Evolutionary conservation across 2,888 invertebrate species (phyloP).

Genomic region (Cordylochernes scorpioides): DNA sequence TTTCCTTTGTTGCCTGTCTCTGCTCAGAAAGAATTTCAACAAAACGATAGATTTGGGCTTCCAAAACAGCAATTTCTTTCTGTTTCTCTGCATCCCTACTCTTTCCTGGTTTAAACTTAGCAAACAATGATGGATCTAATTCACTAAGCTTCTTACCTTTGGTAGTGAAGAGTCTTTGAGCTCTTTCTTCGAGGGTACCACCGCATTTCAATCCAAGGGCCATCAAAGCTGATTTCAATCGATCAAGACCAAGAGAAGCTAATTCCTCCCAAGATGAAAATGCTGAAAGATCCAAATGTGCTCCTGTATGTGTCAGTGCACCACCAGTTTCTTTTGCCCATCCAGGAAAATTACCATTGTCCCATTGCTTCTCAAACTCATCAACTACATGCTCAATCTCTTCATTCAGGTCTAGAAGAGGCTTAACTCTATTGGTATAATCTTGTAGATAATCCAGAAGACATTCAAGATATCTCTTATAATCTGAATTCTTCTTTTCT

Average conservation of each 20-base stretch:
- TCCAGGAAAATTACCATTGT: conserved; percentile 62
- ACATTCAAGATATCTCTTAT: conserved; percentile 39
- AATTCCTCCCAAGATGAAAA: conserved; percentile 92
- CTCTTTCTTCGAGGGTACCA: conserved; percentile 86
- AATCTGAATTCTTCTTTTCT: conserved; percentile 30
- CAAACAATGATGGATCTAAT: conserved; percentile 64
- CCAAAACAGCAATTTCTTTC: conserved; percentile 58
- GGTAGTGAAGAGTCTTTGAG: conserved; percentile 77
- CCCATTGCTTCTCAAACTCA: conserved; percentile 65
- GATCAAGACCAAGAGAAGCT: conserved; percentile 81
- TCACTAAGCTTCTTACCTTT: conserved; percentile 63
- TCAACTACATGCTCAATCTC: conserved; percentile 48
- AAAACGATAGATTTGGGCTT: conserved; percentile 66
- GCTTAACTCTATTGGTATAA: conserved; percentile 55
- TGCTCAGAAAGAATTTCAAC: conserved; percentile 59
- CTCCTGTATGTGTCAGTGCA: conserved; percentile 74
- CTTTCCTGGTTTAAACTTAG: conserved; percentile 52
- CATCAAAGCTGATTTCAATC: conserved; percentile 85
- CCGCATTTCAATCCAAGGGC: conserved; percentile 93
- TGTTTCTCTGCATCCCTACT: conserved; percentile 34
- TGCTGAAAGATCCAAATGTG: conserved; percentile 87
- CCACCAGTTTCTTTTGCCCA: conserved; percentile 81
- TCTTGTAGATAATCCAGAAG: conserved; percentile 59
- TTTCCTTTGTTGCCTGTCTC: conserved; percentile 73
- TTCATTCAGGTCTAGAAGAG: conserved; percentile 48